phyloP scores from a whole-genome alignment of 2,888 invertebrate species.

The Trachelus stipa region DNA sequence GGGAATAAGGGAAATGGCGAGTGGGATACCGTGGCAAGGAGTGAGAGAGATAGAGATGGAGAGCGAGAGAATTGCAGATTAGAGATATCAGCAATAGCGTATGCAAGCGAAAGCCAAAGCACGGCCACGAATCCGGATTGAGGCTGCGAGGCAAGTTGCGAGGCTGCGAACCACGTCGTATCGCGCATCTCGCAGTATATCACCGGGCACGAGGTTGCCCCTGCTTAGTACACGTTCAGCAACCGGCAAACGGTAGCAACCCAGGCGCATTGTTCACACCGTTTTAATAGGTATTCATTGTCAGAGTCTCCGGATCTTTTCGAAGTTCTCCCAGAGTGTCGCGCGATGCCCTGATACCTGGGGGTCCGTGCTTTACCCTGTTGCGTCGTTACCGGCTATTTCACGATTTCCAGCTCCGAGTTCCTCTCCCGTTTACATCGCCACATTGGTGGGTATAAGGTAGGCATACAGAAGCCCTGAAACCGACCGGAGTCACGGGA shows the following conservation, averaged over 20 bases:
- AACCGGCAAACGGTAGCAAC: constrained; percentile 20
- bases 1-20: background rate
- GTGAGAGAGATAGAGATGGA: background rate
- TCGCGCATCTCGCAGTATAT: constrained; percentile 64
- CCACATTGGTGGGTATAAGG: too few relatives aligned
- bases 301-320: constrained; percentile 49
- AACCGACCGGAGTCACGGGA: too few relatives aligned
- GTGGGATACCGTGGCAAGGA: constrained; percentile 17
- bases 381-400: constrained; percentile 20
- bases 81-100: constrained; percentile 37
- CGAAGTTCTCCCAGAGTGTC: constrained; percentile 43
- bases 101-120: constrained; percentile 42
- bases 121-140: constrained; percentile 46
- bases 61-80: constrained; percentile 23
- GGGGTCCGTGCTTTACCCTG: constrained; percentile 31
- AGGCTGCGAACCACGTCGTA: constrained; percentile 36
- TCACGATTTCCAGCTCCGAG: constrained; percentile 33
- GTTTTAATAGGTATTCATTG: constrained; percentile 63
- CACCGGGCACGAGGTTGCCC: constrained; percentile 49
- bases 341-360: constrained; percentile 46
- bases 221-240: constrained; percentile 31
- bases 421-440: background rate
- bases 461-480: too few relatives aligned
- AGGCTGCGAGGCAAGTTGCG: constrained; percentile 25
- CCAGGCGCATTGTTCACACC: constrained; percentile 58